Percentiles rank a stretch among this genome's conserved stretches.
Conservation (phyloP, 1,140 invertebrate genomes). For the Neodiprion pinetum region DNA sequence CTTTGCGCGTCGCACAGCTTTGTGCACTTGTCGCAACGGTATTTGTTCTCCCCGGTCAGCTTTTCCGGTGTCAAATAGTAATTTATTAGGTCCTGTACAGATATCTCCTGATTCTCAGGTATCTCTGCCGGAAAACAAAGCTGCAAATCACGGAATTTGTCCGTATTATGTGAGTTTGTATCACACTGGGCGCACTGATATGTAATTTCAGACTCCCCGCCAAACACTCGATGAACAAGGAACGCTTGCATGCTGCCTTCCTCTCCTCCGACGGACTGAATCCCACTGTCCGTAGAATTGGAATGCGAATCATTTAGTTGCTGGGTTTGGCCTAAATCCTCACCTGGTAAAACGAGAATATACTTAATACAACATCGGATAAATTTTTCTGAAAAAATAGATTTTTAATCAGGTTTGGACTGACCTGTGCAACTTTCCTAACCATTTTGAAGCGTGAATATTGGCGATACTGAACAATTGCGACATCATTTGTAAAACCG, state of each 20-base stretch:
- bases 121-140: conserved; percentile 78
- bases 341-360: conserved; percentile 37
- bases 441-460: too few species aligned
- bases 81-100: conserved; percentile 75
- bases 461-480: too few species aligned
- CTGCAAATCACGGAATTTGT: conserved; percentile 82
- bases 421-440: too few species aligned
- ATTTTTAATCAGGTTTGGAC: neutral
- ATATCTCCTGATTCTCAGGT: conserved; percentile 61
- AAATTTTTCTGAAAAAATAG: too few species aligned
- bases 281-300: conserved; percentile 60
- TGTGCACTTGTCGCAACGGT: conserved; percentile 79
- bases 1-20: conserved; percentile 79
- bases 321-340: conserved; percentile 49
- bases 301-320: conserved; percentile 57
- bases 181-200: conserved; percentile 76
- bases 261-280: conserved; percentile 59
- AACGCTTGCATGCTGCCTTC: conserved; percentile 48
- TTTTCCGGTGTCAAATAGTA: conserved; percentile 80
- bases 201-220: conserved; percentile 75
- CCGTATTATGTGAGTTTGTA: conserved; percentile 73
- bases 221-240: conserved; percentile 74
- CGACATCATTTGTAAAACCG: too few species aligned
- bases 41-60: conserved; percentile 81
- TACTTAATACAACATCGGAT: conserved; percentile 2